Evolutionary conservation across 2,113 vertebrate species (phyloP).

Genomic region (Donacobius atricapilla): DNA sequence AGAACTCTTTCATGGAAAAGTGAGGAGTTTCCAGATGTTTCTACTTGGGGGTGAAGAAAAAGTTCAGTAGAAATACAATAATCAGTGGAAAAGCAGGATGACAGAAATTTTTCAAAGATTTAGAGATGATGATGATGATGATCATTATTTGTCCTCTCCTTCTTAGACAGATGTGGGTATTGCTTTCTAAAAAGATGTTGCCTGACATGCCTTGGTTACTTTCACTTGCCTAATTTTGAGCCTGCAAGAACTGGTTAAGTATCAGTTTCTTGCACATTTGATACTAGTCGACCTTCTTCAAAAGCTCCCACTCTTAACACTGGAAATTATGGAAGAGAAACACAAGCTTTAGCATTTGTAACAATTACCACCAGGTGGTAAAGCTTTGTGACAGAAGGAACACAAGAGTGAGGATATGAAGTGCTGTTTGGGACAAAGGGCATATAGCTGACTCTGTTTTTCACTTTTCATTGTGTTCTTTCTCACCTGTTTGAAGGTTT

Average conservation of each 20-base stretch:
- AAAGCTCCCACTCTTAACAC: not conserved
- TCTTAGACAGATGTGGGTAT: not conserved
- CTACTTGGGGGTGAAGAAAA: not conserved
- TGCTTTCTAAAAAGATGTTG: not conserved
- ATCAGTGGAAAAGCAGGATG: not conserved
- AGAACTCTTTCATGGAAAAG: not conserved
- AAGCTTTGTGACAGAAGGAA: not conserved
- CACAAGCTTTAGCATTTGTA: not conserved
- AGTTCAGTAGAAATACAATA: not conserved
- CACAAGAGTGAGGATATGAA: constrained; percentile 1
- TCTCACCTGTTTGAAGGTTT: constrained; percentile 71
- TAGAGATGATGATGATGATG: not conserved
- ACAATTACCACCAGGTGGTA: not conserved
- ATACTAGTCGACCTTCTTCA: not conserved
- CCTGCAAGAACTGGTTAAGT: not conserved
- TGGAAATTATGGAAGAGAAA: not conserved
- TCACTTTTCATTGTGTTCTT: constrained; percentile 35
- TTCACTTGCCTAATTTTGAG: not conserved
- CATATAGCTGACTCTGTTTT: constrained; percentile 30
- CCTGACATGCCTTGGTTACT: not conserved
- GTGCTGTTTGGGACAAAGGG: not conserved
- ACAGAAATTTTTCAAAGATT: not conserved
- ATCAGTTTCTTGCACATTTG: not conserved
- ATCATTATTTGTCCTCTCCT: not conserved
- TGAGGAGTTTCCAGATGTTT: not conserved